phyloP scores from a whole-genome alignment of 2,113 vertebrate genomes.

The Cyprinodon tularosa region DNA sequence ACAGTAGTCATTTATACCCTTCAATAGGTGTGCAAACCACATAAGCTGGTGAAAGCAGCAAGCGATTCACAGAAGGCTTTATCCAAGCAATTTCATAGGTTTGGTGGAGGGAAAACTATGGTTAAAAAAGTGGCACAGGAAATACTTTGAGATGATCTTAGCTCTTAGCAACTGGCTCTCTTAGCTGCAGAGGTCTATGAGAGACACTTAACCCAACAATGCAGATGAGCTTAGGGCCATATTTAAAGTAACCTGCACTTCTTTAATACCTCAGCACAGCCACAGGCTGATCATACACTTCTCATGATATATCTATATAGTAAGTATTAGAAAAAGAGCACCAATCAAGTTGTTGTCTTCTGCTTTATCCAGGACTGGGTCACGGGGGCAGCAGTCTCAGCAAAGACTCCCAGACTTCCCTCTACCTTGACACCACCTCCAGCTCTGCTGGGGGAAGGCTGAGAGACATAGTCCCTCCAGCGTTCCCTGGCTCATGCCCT shows the following conservation, averaged over 20 bases:
- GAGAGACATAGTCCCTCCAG: too few relatives aligned
- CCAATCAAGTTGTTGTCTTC: too few relatives aligned
- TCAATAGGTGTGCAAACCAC: background rate
- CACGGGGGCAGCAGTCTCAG: too few relatives aligned
- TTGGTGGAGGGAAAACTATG: background rate
- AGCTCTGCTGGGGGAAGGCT: too few relatives aligned
- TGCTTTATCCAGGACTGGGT: too few relatives aligned
- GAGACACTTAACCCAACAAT: background rate
- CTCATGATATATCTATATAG: background rate
- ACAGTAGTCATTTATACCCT: background rate
- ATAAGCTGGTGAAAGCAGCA: background rate
- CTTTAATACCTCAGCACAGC: background rate
- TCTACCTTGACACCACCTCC: too few relatives aligned
- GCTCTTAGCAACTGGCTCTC: too few relatives aligned
- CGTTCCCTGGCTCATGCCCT: too few relatives aligned
- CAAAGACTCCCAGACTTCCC: too few relatives aligned
- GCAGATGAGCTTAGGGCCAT: background rate
- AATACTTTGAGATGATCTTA: too few relatives aligned
- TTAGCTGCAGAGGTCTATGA: background rate
- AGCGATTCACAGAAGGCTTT: background rate
- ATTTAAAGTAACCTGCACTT: background rate
- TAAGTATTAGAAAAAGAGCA: too few relatives aligned
- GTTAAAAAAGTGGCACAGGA: background rate
- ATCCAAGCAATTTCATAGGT: background rate
- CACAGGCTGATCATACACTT: background rate